Evolutionary conservation across 1,140 invertebrate genomes (phyloP).

Genomic region (Drosophila parvula): DNA sequence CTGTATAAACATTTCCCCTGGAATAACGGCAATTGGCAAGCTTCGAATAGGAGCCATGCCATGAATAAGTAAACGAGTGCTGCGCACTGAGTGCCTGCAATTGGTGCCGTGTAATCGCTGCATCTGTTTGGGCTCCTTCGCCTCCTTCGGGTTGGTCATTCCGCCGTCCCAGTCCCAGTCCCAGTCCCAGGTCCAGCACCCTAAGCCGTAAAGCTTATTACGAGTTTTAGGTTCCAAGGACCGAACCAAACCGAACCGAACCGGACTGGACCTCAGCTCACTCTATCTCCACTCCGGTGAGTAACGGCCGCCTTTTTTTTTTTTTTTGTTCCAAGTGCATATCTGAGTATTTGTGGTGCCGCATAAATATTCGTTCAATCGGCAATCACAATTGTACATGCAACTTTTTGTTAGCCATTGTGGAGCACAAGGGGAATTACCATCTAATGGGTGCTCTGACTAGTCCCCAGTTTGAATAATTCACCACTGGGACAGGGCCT

Average conservation of each 20-base stretch:
- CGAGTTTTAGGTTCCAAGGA: constrained; percentile 12
- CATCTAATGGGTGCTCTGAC: constrained; percentile 2
- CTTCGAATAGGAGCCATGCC: constrained; percentile 29
- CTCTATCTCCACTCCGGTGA: neutral
- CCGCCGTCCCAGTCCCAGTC: neutral
- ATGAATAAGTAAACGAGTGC: constrained; percentile 46
- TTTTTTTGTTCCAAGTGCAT: constrained; percentile 14
- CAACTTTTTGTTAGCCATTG: constrained; percentile 25
- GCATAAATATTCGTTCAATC: constrained; percentile 29
- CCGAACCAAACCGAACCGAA: neutral
- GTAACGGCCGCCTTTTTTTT: constrained; percentile 10
- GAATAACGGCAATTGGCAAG: constrained; percentile 41
- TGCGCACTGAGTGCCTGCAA: constrained; percentile 39
- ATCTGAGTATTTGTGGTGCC: constrained; percentile 10
- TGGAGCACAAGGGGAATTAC: neutral
- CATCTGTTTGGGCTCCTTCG: constrained; percentile 21
- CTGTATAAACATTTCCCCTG: constrained; percentile 12
- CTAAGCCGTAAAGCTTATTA: constrained; percentile 44
- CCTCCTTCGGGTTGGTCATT: constrained; percentile 8
- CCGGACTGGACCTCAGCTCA: neutral
- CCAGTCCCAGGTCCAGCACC: neutral
- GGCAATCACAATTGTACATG: constrained; percentile 29
- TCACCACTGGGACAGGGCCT: neutral
- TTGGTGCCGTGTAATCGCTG: constrained; percentile 36
- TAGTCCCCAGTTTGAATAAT: neutral